These are phyloP conservation scores for Gambelia wislizenii DNA, from an alignment of 2,797 vertebrate species.

Conservation along the genomic window DNA sequence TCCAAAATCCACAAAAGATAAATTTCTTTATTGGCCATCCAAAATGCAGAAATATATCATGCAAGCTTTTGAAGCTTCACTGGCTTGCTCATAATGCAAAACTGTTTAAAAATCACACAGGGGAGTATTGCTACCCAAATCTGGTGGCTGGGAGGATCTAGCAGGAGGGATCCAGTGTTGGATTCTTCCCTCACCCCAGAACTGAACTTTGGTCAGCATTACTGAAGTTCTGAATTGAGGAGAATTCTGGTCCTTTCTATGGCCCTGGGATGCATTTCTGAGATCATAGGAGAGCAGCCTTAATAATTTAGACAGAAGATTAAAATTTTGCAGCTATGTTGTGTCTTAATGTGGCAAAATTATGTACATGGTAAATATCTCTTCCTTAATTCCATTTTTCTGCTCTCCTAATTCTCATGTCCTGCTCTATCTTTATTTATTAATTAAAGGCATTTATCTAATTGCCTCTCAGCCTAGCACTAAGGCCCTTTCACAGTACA, in stretches of 20 bases:
- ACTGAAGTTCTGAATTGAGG: background rate
- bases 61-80: too few relatives aligned
- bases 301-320: background rate
- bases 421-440: background rate
- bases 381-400: too few relatives aligned
- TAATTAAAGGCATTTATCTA: background rate
- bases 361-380: accelerated
- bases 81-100: too few relatives aligned
- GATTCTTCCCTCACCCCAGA: background rate
- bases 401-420: background rate
- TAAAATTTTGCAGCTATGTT: background rate
- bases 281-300: too few relatives aligned
- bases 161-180: background rate
- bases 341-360: background rate
- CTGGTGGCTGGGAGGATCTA: background rate
- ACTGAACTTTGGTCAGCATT: background rate
- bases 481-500: background rate
- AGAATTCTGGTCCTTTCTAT: too few relatives aligned
- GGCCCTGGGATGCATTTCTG: too few relatives aligned
- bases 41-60: too few relatives aligned
- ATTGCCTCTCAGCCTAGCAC: background rate
- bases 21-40: too few relatives aligned
- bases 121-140: background rate
- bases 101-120: too few relatives aligned
- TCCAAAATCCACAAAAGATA: too few relatives aligned